Conservation (phyloP, 2,113 vertebrate genomes). For the Prunella fulvescens region DNA sequence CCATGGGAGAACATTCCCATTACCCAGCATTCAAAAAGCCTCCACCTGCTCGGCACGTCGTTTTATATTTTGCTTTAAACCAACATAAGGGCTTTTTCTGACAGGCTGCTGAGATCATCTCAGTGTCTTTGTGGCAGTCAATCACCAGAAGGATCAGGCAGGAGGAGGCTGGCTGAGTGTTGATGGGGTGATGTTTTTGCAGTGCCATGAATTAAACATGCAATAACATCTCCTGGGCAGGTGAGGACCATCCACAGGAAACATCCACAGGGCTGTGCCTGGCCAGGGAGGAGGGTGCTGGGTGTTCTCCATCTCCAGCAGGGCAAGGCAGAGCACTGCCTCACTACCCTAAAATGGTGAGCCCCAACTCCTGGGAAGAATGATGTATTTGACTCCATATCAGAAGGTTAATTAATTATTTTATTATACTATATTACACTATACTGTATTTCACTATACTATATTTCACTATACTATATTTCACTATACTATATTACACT, state of each 20-base stretch:
- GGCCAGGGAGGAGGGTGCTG: neutral
- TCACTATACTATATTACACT: too few species aligned
- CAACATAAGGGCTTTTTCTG: neutral
- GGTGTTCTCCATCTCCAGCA: neutral
- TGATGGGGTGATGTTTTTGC: rapidly evolving
- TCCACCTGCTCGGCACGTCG: neutral
- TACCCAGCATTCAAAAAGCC: neutral
- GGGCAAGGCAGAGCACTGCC: neutral
- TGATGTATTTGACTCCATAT: too few species aligned
- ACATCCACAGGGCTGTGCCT: neutral
- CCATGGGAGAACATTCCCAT: neutral
- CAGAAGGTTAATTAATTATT: too few species aligned
- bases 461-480: too few species aligned
- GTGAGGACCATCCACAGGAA: neutral
- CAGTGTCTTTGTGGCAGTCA: neutral
- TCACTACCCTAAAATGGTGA: neutral
- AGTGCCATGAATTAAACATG: neutral
- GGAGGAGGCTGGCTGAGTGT: neutral
- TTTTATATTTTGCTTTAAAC: neutral
- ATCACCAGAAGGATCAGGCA: neutral
- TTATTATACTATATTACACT: too few species aligned
- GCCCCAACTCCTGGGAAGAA: too few species aligned
- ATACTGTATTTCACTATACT: too few species aligned
- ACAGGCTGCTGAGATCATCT: neutral
- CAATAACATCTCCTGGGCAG: neutral